Percentiles rank a stretch among this genome's conserved stretches.
Evolutionary conservation across 2,888 invertebrate species (phyloP).

Genomic region (Tenthredo notha): DNA sequence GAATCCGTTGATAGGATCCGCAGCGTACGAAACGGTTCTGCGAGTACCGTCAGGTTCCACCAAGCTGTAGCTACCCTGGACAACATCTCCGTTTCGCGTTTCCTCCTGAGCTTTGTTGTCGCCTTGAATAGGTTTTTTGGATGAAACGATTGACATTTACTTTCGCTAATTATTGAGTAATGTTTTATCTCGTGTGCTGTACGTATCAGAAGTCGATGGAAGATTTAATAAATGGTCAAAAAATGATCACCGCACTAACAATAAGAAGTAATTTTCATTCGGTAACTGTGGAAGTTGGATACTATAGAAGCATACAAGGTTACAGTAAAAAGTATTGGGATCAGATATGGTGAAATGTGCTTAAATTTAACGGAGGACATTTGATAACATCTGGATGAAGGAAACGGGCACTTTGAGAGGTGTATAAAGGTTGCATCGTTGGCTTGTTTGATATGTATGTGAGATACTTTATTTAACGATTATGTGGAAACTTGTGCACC

Average conservation of each 20-base stretch:
- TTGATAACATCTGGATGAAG: conserved; percentile 37
- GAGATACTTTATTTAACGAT: conserved; percentile 39
- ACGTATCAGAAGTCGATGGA: neutral
- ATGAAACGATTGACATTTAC: neutral
- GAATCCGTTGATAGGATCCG: conserved; percentile 74
- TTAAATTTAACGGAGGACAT: conserved; percentile 35
- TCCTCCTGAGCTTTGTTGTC: conserved; percentile 76
- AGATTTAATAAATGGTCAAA: neutral
- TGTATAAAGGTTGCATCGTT: conserved; percentile 43
- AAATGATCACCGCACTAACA: neutral
- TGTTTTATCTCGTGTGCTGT: neutral
- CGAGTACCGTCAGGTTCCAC: conserved; percentile 73
- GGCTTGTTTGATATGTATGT: conserved; percentile 40
- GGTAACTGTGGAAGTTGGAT: neutral
- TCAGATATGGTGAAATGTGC: neutral
- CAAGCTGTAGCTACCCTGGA: conserved; percentile 74
- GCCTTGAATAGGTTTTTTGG: conserved; percentile 60
- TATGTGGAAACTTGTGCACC: conserved; percentile 45
- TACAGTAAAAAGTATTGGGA: conserved; percentile 1
- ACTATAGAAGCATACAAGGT: neutral
- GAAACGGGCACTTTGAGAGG: conserved; percentile 12
- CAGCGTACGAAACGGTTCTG: conserved; percentile 72
- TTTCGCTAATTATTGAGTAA: neutral
- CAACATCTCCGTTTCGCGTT: conserved; percentile 71
- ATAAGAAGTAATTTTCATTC: neutral